Evolutionary conservation across 2,113 vertebrate species (phyloP).

Genomic region (Fulica atra): DNA sequence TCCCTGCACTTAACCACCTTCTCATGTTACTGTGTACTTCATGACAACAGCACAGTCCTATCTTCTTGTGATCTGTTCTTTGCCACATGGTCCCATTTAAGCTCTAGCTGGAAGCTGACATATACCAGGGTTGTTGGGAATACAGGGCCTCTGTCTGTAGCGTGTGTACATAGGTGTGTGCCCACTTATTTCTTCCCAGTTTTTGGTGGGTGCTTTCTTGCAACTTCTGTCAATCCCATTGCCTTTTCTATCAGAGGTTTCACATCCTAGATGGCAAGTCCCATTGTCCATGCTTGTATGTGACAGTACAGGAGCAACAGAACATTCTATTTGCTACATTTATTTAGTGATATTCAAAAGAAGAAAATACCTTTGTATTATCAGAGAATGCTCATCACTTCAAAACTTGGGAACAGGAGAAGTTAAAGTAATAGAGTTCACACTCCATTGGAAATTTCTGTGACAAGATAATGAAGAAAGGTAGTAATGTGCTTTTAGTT

Average conservation of each 20-base stretch:
- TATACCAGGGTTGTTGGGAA: neutral
- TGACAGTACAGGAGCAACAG: neutral
- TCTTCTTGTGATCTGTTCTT: neutral
- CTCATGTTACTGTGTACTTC: neutral
- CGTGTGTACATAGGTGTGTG: fast-evolving
- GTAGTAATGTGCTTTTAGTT: neutral
- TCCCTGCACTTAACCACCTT: neutral
- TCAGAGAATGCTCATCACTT: neutral
- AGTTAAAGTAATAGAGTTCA: neutral
- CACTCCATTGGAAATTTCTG: neutral
- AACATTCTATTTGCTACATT: neutral
- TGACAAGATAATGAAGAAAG: neutral
- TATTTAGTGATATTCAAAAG: neutral
- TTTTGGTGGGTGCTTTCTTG: neutral
- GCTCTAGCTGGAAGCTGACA: neutral
- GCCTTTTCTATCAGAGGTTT: neutral
- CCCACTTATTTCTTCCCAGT: neutral
- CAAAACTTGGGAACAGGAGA: neutral
- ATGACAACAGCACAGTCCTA: neutral
- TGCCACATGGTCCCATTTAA: neutral
- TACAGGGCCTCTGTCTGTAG: neutral
- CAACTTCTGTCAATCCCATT: neutral
- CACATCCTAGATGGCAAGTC: neutral
- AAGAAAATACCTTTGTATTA: neutral
- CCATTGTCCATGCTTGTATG: fast-evolving